Base-by-base conservation (phyloP, 1,140 invertebrate genomes). In the Solen grandis region DNA sequence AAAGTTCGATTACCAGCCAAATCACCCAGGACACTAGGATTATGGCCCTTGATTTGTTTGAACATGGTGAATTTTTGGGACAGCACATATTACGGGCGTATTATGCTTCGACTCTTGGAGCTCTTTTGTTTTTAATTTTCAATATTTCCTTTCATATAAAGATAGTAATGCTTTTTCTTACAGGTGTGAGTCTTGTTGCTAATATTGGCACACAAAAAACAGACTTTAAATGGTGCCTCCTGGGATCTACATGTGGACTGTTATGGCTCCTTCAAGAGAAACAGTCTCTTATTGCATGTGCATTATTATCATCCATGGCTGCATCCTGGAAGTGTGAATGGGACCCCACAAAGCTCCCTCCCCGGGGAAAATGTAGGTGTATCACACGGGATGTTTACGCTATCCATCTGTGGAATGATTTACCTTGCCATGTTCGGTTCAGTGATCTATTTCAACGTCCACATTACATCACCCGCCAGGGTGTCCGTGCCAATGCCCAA, bases 361-460 rank as follows among this genome's bases (percentile, higher is more conserved):
- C 95, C 94, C 0, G 93, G 91, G 36, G 93, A 93, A 70, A 93
- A 93, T 31, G 91, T n/a, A n/a, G n/a, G n/a, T n/a, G n/a, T 92
- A 16, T 88, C 62, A 93, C 88, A 75, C 81, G 93, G 66, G 25
- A n/a, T 93, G 2, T 29, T 77, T 4, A 74, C 94, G 8, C 88
- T 98, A 3, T 85, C 90, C 0, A 36, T 94, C 0, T 95, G 95
- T 82, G 93, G 94, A 0, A 81, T 94, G 4, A 81, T 99, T 0
- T 98, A 97, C 87, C 84, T 95, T 0, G 94, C 94, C 0, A 86
- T 98, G 0, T 96, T 96, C 95, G 90, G 92, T 29, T 95, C 95
- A 33, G 97, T 95, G 81, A 92, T 99, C 19, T 97, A 97, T 91
- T 98, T 98, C 91, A 98, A 98, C 90, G 96, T 96, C 16, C 95